Evolutionary conservation across 1,140 invertebrate species (phyloP), one percentile per base, ranked within the genome.

Genomic region (Solen grandis): DNA sequence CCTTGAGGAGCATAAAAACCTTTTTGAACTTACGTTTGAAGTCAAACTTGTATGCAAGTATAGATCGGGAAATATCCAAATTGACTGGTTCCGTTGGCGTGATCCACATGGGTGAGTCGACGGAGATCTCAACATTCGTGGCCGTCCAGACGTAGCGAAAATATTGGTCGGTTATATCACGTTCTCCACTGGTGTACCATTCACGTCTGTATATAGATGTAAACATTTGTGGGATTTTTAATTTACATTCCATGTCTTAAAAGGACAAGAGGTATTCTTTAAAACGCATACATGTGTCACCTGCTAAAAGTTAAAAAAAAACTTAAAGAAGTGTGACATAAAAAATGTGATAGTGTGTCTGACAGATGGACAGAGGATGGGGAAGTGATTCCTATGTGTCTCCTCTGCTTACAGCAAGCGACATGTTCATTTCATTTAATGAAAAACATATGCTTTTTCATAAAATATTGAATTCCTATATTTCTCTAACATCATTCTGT

Each of bases 111-210:
- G 22, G 14, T 36, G 74, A 65, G 8, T 36, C 8, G 22, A 65
- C 13, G 0, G 62, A 52, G 3, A 76, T 27, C 38, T 66, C 74
- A 38, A 52, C 8, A 33, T 66, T 52, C 10, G 46, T 76, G 10
- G 74, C 74, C 55, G 74, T 76, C 74, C 74, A 76, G 0, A 76
- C 46, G 31, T 55, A 76, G 13, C 60, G 31, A 33, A 50, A 29
- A 33, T 25, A 33, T 33, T 25, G 29, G 2, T 22, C 14, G 2
- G 74, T 55, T 0, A 80, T 63, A 36, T 62, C 59, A 19, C 84
- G 36, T 36, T 76, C 74, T 0, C 74, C 84, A 68, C 84, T 86
- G 0, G 84, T 86, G 22, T 82, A 81, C 84, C 84, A 86, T 29
- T 81, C 69, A 57, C 76, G 55, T 52, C 84, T 85, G 66, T 14